These are phyloP conservation scores for Rhyacophila brunnea DNA, from an alignment of 1,140 invertebrate species.

Conservation along the genomic window DNA sequence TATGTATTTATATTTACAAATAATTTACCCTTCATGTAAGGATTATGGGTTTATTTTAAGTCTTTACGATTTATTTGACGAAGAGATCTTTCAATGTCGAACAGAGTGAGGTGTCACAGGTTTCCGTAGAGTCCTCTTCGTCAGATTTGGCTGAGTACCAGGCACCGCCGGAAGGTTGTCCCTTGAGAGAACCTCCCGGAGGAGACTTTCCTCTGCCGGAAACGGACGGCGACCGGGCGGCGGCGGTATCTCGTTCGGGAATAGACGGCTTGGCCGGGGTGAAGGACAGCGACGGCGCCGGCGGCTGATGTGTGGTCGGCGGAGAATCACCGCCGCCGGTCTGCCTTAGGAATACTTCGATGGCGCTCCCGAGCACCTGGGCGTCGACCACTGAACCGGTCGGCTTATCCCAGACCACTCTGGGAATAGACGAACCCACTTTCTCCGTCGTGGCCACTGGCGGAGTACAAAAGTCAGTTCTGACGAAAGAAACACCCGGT, in stretches of 20 bases:
- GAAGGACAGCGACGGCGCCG: slow-evolving; percentile 38
- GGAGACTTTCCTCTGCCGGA: slow-evolving; percentile 61
- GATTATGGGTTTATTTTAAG: not conserved
- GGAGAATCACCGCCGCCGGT: slow-evolving; percentile 46
- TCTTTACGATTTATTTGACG: slow-evolving; percentile 61
- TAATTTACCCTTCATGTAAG: too few species aligned
- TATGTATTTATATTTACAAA: too few species aligned
- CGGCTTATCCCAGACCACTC: slow-evolving; percentile 69
- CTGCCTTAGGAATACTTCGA: slow-evolving; percentile 73
- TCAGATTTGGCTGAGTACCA: slow-evolving; percentile 59
- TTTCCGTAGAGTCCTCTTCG: slow-evolving; percentile 63
- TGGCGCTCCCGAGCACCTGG: slow-evolving; percentile 74
- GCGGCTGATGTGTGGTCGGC: slow-evolving; percentile 38
- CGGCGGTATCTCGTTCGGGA: not conserved
- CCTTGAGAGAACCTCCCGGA: not conserved
- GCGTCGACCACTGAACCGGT: slow-evolving; percentile 75
- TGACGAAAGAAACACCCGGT: slow-evolving; percentile 10
- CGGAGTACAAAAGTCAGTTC: not conserved
- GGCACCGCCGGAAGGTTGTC: slow-evolving; percentile 12
- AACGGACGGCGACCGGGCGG: slow-evolving; percentile 34
- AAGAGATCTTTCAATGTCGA: slow-evolving; percentile 80
- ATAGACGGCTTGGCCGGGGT: not conserved
- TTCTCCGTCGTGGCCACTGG: slow-evolving; percentile 12
- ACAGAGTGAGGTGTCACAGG: slow-evolving; percentile 73
- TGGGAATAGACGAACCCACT: slow-evolving; percentile 37